Evolutionary conservation across 2,888 invertebrate genomes (phyloP).

Genomic region (Philereme vetulata): DNA sequence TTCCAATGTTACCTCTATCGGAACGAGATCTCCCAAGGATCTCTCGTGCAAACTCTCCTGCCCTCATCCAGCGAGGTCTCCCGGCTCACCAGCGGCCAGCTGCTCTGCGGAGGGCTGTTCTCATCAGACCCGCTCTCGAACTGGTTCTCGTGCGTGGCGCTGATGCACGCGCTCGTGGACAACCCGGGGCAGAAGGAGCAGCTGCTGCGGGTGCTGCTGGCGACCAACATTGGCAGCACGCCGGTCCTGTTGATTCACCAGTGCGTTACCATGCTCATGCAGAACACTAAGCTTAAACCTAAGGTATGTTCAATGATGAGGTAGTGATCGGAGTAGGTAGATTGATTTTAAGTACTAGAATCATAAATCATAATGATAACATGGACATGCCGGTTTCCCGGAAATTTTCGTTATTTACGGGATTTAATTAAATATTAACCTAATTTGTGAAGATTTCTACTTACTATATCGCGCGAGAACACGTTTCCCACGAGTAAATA

Average conservation of each 20-base stretch:
- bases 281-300: constrained; percentile 90
- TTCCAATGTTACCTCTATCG: constrained; percentile 98
- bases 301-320: constrained; percentile 63
- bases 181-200: constrained; percentile 95
- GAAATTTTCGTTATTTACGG: too few relatives aligned
- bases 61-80: constrained; percentile 92
- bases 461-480: too few relatives aligned
- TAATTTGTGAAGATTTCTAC: too few relatives aligned
- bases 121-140: constrained; percentile 94
- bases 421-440: too few relatives aligned
- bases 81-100: constrained; percentile 91
- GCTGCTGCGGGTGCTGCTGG: constrained; percentile 94
- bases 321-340: too few relatives aligned
- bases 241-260: constrained; percentile 96
- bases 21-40: constrained; percentile 94
- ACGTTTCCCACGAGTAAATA: too few relatives aligned
- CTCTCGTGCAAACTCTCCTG: constrained; percentile 95
- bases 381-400: too few relatives aligned
- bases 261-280: constrained; percentile 92
- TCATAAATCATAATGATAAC: too few relatives aligned
- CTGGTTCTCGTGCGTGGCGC: constrained; percentile 97
- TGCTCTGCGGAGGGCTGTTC: constrained; percentile 96
- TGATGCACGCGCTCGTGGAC: constrained; percentile 95
- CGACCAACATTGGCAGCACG: constrained; percentile 91
- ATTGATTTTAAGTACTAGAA: too few relatives aligned